Evolutionary conservation across 2,113 vertebrate species (phyloP).

Genomic region (Pantherophis guttatus): DNA sequence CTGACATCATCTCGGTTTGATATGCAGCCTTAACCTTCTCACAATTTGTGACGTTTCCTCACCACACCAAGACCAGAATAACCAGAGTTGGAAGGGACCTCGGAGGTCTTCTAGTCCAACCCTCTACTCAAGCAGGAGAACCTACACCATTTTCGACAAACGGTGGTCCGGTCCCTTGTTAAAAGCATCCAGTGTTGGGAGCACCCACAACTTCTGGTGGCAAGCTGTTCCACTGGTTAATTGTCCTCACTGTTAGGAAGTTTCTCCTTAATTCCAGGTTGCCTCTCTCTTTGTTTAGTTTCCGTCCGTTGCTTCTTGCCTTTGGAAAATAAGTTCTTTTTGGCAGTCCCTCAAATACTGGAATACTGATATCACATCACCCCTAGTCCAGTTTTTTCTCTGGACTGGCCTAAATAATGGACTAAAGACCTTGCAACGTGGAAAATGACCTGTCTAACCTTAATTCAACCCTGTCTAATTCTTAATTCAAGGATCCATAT

Average conservation of each 20-base stretch:
- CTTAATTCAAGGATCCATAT: not conserved
- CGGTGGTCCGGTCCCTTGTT: not conserved
- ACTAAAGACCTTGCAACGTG: not conserved
- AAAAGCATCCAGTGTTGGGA: not conserved
- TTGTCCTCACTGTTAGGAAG: not conserved
- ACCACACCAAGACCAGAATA: no score
- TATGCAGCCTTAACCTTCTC: no score
- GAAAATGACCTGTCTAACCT: not conserved
- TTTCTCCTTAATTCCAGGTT: not conserved
- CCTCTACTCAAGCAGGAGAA: no score
- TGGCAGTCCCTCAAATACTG: not conserved
- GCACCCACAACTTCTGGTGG: not conserved
- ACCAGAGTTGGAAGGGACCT: no score
- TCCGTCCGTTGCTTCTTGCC: not conserved
- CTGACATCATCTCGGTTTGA: no score
- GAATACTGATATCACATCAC: not conserved
- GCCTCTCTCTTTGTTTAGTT: not conserved
- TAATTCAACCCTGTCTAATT: not conserved
- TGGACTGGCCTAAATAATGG: not conserved
- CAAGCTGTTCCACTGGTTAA: not conserved
- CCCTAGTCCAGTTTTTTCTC: not conserved
- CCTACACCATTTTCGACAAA: no score
- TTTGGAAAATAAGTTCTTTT: not conserved
- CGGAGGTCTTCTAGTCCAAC: no score
- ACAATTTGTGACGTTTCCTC: no score